A percentile compares a stretch with the other conserved stretches of the same genome.
phyloP scores from a whole-genome alignment of 2,888 invertebrate species.

The Cephus nigrinus region DNA sequence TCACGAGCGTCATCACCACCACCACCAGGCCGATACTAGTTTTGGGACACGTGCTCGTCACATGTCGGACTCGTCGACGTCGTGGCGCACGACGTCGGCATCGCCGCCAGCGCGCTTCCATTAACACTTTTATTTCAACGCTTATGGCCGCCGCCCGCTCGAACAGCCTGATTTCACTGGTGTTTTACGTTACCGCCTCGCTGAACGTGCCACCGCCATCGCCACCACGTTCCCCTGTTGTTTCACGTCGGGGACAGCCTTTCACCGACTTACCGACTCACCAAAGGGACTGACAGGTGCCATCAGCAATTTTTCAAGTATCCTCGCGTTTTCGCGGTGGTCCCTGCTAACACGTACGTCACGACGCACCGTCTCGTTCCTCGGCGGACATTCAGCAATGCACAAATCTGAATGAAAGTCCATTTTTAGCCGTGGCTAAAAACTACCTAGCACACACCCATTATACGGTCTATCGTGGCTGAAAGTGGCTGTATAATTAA shows the following conservation, averaged over 20 bases:
- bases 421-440: background rate
- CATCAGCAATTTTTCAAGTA: background rate
- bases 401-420: background rate
- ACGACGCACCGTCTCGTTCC: background rate
- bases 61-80: constrained; percentile 49
- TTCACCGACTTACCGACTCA: constrained; percentile 1
- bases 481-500: constrained; percentile 41
- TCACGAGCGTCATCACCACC: background rate
- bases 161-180: constrained; percentile 52
- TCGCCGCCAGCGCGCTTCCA: constrained; percentile 29
- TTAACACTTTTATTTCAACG: constrained; percentile 55
- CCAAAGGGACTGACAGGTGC: constrained; percentile 2
- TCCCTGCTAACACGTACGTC: background rate
- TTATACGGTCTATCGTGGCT: background rate
- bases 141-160: constrained; percentile 40
- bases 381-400: background rate
- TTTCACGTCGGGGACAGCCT: background rate
- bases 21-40: background rate
- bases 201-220: constrained; percentile 2
- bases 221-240: background rate
- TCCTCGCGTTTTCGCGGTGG: background rate
- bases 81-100: constrained; percentile 38
- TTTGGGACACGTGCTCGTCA: constrained; percentile 63
- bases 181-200: constrained; percentile 26
- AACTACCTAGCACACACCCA: background rate